These are phyloP conservation scores for Carterocephalus palaemon DNA, from an alignment of 2,888 invertebrate genomes.

Conservation along the genomic window DNA sequence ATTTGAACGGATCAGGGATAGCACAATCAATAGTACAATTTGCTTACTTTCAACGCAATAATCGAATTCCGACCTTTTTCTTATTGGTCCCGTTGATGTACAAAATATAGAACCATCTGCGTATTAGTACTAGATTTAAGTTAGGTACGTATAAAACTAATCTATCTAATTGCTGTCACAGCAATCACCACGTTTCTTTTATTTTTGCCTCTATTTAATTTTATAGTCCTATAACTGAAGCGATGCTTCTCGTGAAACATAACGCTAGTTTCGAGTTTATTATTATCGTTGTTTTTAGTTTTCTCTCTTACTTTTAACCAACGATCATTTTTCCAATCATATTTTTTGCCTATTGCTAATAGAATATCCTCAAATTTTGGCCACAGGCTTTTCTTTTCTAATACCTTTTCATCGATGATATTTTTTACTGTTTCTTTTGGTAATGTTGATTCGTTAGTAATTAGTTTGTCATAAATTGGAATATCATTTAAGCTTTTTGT, in stretches of 20 bases:
- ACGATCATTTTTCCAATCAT: conserved; percentile 72
- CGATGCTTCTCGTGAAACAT: conserved; percentile 59
- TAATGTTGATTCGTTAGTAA: conserved; percentile 17
- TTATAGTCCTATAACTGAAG: conserved; percentile 67
- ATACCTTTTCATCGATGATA: not conserved
- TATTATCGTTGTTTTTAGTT: conserved; percentile 36
- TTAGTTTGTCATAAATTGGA: conserved; percentile 11
- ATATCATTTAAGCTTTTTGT: not conserved
- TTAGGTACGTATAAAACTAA: conserved; percentile 31
- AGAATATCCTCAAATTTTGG: conserved; percentile 69
- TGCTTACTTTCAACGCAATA: conserved; percentile 11
- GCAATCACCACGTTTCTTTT: conserved; percentile 69
- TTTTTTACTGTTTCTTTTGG: conserved; percentile 2
- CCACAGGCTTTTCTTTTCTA: no score
- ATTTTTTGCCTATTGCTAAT: conserved; percentile 60
- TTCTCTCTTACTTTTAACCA: conserved; percentile 70
- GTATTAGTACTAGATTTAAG: conserved; percentile 27
- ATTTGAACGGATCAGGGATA: conserved; percentile 7
- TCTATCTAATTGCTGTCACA: conserved; percentile 71
- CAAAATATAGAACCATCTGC: conserved; percentile 45
- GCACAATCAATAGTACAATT: conserved; percentile 13
- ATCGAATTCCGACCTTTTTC: conserved; percentile 25
- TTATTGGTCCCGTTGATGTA: conserved; percentile 64
- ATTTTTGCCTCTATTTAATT: conserved; percentile 63
- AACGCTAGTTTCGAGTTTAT: conserved; percentile 38